Evolutionary conservation across 2,888 invertebrate species (phyloP).

Genomic region (Crioceris asparagi): DNA sequence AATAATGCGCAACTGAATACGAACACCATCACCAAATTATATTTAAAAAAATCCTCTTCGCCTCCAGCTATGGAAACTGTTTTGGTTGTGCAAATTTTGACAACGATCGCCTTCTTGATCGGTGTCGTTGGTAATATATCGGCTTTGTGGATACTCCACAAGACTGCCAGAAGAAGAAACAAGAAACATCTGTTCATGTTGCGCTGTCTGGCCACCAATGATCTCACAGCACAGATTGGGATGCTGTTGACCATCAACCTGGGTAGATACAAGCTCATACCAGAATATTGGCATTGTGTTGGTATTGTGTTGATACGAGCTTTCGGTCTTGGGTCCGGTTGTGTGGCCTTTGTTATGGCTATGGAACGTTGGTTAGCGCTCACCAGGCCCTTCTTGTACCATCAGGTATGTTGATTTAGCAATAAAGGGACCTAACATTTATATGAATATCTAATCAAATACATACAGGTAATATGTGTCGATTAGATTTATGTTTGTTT

Average conservation of each 20-base stretch:
- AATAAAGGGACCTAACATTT: background rate
- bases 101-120: conserved; percentile 40
- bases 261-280: conserved; percentile 36
- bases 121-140: conserved; percentile 66
- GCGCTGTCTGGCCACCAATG: conserved; percentile 67
- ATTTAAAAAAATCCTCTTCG: no score
- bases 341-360: conserved; percentile 83
- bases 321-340: conserved; percentile 79
- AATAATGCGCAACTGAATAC: no score
- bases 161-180: conserved; percentile 62
- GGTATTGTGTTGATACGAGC: conserved; percentile 64
- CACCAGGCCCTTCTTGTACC: conserved; percentile 77
- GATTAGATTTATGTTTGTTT: no score
- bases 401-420: conserved; percentile 52
- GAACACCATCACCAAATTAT: no score
- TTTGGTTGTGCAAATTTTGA: conserved; percentile 7
- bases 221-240: conserved; percentile 67
- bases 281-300: conserved; percentile 48
- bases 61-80: background rate
- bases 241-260: conserved; percentile 63
- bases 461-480: conserved; percentile 1
- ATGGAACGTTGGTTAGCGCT: conserved; percentile 78
- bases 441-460: background rate
- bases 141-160: conserved; percentile 63
- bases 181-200: conserved; percentile 71